Conservation (phyloP, 2,888 invertebrate species). For the Drosophila nr. medialis region DNA sequence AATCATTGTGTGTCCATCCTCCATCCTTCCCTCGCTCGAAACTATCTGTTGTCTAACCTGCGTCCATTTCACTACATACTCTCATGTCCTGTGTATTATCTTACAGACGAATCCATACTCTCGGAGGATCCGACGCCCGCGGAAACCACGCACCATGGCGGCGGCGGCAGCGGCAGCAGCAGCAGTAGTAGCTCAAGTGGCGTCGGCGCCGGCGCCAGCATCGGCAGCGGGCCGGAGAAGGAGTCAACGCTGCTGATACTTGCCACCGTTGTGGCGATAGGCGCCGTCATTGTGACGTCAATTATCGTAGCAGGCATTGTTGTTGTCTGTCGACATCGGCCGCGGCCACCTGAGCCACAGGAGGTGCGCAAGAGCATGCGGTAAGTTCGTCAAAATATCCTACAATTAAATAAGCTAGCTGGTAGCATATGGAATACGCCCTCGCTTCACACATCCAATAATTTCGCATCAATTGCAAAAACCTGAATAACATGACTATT, state of each 20-base stretch:
- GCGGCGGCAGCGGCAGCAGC: constrained; percentile 66
- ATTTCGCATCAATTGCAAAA: neutral
- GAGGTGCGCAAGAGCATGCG: constrained; percentile 85
- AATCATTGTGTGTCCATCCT: constrained; percentile 59
- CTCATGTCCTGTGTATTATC: constrained; percentile 10
- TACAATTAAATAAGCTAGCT: neutral
- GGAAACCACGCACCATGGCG: constrained; percentile 85
- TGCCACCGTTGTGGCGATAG: constrained; percentile 85
- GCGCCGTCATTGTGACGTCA: constrained; percentile 85
- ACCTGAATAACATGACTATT: neutral
- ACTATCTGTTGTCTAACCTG: constrained; percentile 39
- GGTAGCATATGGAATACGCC: neutral
- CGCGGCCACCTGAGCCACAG: constrained; percentile 85
- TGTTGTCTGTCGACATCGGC: constrained; percentile 84
- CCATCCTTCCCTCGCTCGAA: neutral
- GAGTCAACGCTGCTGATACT: constrained; percentile 84
- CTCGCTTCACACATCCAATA: neutral
- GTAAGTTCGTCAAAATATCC: constrained; percentile 74
- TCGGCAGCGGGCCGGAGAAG: constrained; percentile 81
- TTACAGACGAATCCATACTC: constrained; percentile 84
- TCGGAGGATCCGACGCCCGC: constrained; percentile 85
- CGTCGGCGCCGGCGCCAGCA: constrained; percentile 77
- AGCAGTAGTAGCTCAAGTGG: constrained; percentile 55
- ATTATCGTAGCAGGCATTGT: constrained; percentile 85
- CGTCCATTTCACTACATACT: constrained; percentile 11